Percentiles rank a stretch among this genome's conserved stretches.
Evolutionary conservation across 1,140 invertebrate genomes (phyloP).

Genomic region (Lucilia sericata): DNA sequence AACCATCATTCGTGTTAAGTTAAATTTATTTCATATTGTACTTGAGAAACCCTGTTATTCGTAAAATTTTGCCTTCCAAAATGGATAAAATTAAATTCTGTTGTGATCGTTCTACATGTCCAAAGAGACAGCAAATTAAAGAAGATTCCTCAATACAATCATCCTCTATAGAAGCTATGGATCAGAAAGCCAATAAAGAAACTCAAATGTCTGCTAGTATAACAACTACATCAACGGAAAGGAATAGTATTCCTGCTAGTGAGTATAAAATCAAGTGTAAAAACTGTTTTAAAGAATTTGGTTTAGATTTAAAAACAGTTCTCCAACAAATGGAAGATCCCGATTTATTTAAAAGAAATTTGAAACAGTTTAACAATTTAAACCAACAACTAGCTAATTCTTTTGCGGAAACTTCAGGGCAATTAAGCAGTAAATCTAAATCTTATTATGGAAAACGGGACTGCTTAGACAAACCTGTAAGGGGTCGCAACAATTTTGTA

Average conservation of each 20-base stretch:
- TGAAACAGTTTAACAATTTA: no score
- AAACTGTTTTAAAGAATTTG: no score
- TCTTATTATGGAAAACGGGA: no score
- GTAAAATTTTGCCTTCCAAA: not conserved
- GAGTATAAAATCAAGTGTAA: not conserved
- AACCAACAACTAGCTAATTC: no score
- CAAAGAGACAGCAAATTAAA: not conserved
- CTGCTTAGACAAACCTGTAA: no score
- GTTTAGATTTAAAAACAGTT: no score
- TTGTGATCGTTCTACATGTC: slow-evolving; percentile 14
- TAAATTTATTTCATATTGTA: not conserved
- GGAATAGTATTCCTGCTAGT: not conserved
- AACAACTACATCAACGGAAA: not conserved
- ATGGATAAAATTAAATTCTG: not conserved
- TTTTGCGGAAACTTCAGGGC: no score
- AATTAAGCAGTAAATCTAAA: no score
- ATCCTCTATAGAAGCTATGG: not conserved
- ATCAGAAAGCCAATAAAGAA: not conserved
- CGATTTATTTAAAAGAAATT: no score
- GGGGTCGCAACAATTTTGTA: no score
- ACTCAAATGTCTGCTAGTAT: not conserved
- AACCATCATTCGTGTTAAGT: not conserved
- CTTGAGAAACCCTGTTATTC: not conserved
- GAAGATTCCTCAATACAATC: not conserved
- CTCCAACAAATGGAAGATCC: no score